Evolutionary conservation across 2,113 vertebrate species (phyloP).

Genomic region (Eurypyga helias): DNA sequence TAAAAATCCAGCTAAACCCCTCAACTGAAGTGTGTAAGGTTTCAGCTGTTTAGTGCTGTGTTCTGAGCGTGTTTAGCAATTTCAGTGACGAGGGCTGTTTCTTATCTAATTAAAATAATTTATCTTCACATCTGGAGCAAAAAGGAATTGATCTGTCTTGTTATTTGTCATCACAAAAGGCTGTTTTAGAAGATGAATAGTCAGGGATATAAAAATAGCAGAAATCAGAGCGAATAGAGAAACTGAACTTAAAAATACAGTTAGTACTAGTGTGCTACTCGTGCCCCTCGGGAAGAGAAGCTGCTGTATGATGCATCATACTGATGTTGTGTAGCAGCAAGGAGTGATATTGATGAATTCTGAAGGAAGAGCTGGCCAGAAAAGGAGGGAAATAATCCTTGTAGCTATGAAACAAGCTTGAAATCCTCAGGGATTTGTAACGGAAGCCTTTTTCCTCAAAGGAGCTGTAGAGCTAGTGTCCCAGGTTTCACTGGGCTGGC

Average conservation of each 20-base stretch:
- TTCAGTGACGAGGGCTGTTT: neutral
- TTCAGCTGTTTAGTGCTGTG: neutral
- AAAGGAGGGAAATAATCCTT: constrained; percentile 48
- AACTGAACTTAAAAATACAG: neutral
- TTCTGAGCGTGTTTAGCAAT: neutral
- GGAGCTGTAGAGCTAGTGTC: constrained; percentile 34
- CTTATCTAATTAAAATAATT: constrained; percentile 22
- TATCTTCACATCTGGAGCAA: neutral
- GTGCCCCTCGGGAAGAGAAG: neutral
- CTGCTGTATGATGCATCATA: neutral
- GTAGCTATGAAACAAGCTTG: constrained; percentile 35
- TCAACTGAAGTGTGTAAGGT: neutral
- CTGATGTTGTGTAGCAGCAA: neutral
- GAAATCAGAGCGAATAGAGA: neutral
- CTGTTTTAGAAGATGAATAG: constrained; percentile 3
- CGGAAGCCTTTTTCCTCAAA: constrained; percentile 45
- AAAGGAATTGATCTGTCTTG: neutral
- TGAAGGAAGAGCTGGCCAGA: constrained; percentile 24
- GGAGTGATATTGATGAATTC: constrained; percentile 27
- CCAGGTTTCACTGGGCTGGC: constrained; percentile 54
- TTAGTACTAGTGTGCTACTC: neutral
- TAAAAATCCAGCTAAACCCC: neutral
- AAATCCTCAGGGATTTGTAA: constrained; percentile 40
- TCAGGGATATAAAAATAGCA: neutral
- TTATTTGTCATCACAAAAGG: constrained; percentile 18